Percentiles rank a stretch among this genome's conserved stretches.
These are phyloP conservation scores for Orbicella faveolata DNA, from an alignment of 64 coral and sea anemone genomes.

Conservation along the genomic window DNA sequence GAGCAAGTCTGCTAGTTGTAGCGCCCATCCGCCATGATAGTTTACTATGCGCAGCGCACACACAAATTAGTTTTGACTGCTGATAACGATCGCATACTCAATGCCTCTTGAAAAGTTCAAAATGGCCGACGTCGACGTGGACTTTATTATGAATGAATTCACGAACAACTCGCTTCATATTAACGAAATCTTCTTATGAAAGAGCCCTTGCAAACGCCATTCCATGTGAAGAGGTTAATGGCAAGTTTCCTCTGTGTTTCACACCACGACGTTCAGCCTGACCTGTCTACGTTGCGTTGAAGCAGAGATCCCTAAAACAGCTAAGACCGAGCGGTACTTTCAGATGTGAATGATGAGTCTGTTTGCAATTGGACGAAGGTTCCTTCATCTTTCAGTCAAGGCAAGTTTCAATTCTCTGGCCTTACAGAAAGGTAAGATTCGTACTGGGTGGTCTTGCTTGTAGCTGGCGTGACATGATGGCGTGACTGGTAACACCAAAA, in stretches of 20 bases:
- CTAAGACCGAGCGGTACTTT: no score
- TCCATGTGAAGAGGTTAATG: no score
- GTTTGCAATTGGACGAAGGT: not conserved
- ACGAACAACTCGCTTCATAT: no score
- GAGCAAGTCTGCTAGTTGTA: not conserved
- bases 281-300: no score
- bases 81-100: not conserved
- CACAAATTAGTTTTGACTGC: not conserved
- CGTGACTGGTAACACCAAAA: not conserved
- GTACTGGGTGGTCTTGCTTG: not conserved
- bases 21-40: conserved; percentile 59
- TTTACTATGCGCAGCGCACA: conserved; percentile 5
- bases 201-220: no score
- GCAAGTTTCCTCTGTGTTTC: no score
- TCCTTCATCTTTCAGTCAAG: not conserved
- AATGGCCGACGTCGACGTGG: not conserved
- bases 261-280: no score
- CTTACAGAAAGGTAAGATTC: not conserved
- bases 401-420: not conserved
- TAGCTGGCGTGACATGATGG: not conserved
- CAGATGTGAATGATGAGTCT: not conserved
- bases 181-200: no score
- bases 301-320: no score
- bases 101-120: not conserved
- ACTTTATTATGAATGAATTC: not conserved